Base-by-base conservation (phyloP, 2,113 vertebrate genomes). In the Nanorana parkeri region DNA sequence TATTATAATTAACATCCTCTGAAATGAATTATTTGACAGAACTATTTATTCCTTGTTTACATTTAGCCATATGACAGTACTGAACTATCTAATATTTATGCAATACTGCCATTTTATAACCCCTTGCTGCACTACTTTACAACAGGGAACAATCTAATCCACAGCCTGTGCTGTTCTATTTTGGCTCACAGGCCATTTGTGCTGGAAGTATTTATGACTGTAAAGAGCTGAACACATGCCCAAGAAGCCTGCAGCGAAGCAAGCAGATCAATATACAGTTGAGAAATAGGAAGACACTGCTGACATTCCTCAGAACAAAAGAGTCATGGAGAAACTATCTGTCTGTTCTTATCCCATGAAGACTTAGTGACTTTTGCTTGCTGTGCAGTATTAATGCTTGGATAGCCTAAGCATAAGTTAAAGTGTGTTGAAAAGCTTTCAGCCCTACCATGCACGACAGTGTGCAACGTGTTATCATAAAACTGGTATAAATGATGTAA, bases 271-370 rank as follows among this genome's bases (percentile, higher is more conserved):
- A 74, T 66, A 32, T 17, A 66, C 17, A 66, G 32, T 0, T 17
- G 28, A 28, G 32, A 24, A 61, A 80, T 2, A 63, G 51, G 65
- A 74, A 60, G 51, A 66, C 60, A 21, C 32, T 61, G 21, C 56
- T 81, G 36, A 71, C 60, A 65, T 24, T 65, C 20, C 32, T 61
- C 41, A 74, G 28, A 81, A 81, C 68, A 56, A 79, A 79, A 3
- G 32, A 28, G 55, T 32, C 21, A 28, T 1, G 47, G 13, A 19
- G 56, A 21, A 77, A 29, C 20, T 23, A 19, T 32, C 15, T 52
- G n/a, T n/a, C 26, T n/a, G n/a, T n/a, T 8, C 67, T 26, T 41
- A 60, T 71, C 78, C 8, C 78, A 24, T n/a, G 29, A 32, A 20
- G 29, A 52, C 52, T 28, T 29, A n/a, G 3, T 24, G 68, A 58